Evolutionary conservation across 2,113 vertebrate species (phyloP).

Genomic region (Kobus ellipsiprymnus): DNA sequence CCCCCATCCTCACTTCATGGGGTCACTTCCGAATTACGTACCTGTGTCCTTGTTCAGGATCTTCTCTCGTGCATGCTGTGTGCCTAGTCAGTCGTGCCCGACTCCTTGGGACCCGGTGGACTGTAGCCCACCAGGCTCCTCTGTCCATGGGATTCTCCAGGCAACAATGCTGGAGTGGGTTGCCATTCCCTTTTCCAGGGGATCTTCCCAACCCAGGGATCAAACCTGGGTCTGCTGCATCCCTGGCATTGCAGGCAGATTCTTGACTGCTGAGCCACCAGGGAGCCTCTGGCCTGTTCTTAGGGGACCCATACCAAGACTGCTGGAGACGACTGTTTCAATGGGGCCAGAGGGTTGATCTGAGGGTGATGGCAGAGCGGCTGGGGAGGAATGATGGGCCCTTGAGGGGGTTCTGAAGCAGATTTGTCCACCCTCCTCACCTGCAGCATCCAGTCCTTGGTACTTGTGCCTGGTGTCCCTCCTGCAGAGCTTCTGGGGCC

Average conservation of each 20-base stretch:
- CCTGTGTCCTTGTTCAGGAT: neutral
- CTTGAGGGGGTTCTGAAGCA: neutral
- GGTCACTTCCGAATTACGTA: neutral
- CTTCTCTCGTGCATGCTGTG: neutral
- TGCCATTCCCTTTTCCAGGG: neutral
- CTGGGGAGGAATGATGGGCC: neutral
- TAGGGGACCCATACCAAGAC: neutral
- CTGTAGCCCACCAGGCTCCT: neutral
- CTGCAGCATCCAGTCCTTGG: too few species aligned
- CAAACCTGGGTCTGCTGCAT: neutral
- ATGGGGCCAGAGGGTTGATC: neutral
- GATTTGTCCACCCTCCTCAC: neutral
- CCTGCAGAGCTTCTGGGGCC: neutral
- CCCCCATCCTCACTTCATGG: neutral
- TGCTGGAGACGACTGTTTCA: neutral
- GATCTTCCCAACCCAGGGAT: neutral
- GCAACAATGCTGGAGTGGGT: neutral
- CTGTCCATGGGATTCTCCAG: neutral
- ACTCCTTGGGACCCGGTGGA: neutral
- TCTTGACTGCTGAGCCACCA: neutral
- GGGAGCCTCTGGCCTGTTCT: neutral
- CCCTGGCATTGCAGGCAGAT: neutral
- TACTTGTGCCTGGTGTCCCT: neutral
- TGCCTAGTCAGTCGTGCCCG: neutral
- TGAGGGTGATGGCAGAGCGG: neutral